Evolutionary conservation across 2,113 vertebrate species (phyloP), one percentile per base, ranked within the genome.

Genomic region (Columba livia): DNA sequence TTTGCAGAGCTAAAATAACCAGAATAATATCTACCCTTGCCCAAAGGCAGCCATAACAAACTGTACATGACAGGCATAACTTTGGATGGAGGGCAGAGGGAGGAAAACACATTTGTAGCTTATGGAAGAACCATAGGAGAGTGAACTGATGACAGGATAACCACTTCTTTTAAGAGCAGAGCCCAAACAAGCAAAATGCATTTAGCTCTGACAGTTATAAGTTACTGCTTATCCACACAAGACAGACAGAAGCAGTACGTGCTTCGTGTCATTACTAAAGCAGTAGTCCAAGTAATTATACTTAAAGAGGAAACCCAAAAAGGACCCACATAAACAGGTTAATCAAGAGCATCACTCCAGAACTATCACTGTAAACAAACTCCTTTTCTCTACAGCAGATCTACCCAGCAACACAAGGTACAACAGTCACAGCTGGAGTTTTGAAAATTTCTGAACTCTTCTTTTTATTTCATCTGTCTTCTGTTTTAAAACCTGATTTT

Each of bases 391-490:
- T 58, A 47, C 1, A 10, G 61, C 44, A 60, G 61, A 85, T 84
- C 88, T 91, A 85, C 61, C 80, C 53, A 77, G 58, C 83, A 88
- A 48, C 40, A 54, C n/a, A 74, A 84, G 50, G n/a, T 65, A 75
- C 29, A 84, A 90, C 67, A 87, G 25, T 53, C 90, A 94, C 83
- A 95, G 80, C 53, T 83, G 64, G 48, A 96, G 69, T 34, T 89
- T 0, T 25, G 24, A 94, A 79, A 47, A 50, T 50, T 82, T 40
- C 53, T 73, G 29, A 88, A 83, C 54, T 12, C 36, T 48, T 66
- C n/a, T 38, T 83, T 65, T 38, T 79, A 34, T 79, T 79, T 89
- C 40, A 53, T 48, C 70, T 79, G 19, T 44, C 69, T 87, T 82
- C n/a, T 94, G 13, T 78, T 92, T 65, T 32, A 85, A 24, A 89